Evolutionary conservation across 2,113 vertebrate species (phyloP).

Genomic region (Daboia siamensis): DNA sequence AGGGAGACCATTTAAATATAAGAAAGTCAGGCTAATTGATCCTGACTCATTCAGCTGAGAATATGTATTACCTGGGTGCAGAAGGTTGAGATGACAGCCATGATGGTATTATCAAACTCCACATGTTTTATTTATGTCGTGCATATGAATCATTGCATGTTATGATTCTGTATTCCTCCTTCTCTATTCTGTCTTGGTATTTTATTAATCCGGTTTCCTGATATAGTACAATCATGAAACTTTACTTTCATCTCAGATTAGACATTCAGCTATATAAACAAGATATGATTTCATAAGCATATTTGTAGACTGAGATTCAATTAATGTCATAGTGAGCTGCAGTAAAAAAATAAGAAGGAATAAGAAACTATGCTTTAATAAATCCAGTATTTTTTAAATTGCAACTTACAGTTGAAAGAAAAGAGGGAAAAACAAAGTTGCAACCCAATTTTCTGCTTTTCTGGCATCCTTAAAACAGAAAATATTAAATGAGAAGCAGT

Average conservation of each 20-base stretch:
- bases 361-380: not conserved
- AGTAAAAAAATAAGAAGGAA: not conserved
- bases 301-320: not conserved
- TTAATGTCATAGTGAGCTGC: not conserved
- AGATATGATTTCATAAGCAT: not conserved
- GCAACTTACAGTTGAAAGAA: not conserved
- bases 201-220: not conserved
- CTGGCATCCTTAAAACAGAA: not conserved
- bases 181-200: not conserved
- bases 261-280: not conserved
- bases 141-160: not conserved
- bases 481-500: not conserved
- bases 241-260: not conserved
- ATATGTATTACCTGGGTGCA: not conserved
- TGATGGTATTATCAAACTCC: not conserved
- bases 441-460: not conserved
- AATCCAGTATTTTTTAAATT: not conserved
- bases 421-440: not conserved
- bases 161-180: not conserved
- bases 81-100: not conserved
- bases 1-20: not conserved
- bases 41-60: not conserved
- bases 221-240: not conserved
- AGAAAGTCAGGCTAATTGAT: not conserved
- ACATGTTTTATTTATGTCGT: not conserved